phyloP scores from a whole-genome alignment of 2,113 vertebrate genomes.

The Chionodraco myersi region DNA sequence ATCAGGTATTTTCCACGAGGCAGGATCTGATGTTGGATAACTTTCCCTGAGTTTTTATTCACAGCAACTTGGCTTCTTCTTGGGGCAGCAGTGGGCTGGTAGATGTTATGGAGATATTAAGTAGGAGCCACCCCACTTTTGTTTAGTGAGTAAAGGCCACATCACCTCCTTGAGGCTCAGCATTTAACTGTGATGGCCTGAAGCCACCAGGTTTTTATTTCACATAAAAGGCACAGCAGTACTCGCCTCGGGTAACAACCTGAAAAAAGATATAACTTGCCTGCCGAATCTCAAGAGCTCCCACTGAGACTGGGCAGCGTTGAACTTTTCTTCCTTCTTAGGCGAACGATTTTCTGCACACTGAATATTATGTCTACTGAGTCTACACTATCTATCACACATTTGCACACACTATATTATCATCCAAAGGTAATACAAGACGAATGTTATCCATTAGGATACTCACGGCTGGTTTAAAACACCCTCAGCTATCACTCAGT shows the following conservation, averaged over 20 bases:
- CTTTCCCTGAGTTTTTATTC: background rate
- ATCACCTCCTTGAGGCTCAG: slow-evolving; percentile 14
- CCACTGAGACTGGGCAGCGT: background rate
- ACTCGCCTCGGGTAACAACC: slow-evolving; percentile 28
- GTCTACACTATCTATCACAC: background rate
- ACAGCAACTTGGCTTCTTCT: background rate
- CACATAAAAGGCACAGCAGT: slow-evolving; percentile 29
- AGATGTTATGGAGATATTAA: background rate
- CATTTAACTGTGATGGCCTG: slow-evolving; percentile 9
- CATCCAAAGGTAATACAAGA: slow-evolving; percentile 16
- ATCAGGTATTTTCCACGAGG: slow-evolving; percentile 8
- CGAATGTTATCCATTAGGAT: background rate
- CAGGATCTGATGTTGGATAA: background rate
- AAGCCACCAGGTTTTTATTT: slow-evolving; percentile 16
- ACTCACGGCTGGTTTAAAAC: slow-evolving; percentile 1
- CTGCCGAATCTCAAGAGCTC: slow-evolving; percentile 20
- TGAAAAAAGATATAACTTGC: slow-evolving; percentile 34
- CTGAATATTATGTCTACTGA: background rate
- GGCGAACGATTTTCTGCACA: background rate
- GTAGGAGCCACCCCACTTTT: background rate
- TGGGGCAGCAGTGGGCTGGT: background rate
- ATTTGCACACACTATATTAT: slow-evolving; percentile 20
- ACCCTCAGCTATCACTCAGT: slow-evolving; percentile 3
- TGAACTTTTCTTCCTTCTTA: slow-evolving; percentile 4
- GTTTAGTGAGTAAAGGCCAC: slow-evolving; percentile 25